phyloP scores from a whole-genome alignment of 2,113 vertebrate species.

The Lophochroa leadbeateri region DNA sequence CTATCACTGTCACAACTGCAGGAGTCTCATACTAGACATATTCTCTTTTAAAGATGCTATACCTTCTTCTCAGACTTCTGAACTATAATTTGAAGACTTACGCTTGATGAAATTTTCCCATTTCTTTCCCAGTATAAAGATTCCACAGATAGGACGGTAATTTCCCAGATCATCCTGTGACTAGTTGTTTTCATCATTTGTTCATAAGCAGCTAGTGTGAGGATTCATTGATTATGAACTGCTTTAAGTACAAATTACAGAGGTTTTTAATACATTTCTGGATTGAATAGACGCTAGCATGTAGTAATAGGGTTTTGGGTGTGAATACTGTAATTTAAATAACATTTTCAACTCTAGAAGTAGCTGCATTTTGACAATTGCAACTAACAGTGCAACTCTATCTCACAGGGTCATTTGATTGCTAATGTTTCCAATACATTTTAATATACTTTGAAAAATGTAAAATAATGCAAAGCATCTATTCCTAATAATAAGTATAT shows the following conservation, averaged over 20 bases:
- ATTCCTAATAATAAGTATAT: background rate
- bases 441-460: conserved; percentile 25
- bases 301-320: background rate
- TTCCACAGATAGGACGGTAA: background rate
- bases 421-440: background rate
- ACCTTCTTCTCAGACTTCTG: background rate
- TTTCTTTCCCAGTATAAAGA: background rate
- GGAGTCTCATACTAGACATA: background rate
- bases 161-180: background rate
- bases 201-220: background rate
- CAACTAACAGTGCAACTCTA: background rate
- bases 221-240: background rate
- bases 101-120: background rate
- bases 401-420: background rate
- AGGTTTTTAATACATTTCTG: background rate
- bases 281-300: background rate
- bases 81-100: background rate
- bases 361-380: background rate
- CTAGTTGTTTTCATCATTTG: background rate
- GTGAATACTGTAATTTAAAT: background rate
- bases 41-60: background rate
- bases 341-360: background rate
- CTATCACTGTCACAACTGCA: background rate
- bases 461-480: background rate
- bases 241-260: background rate